Evolutionary conservation across 1,140 invertebrate genomes (phyloP).

Genomic region (Dreissena polymorpha): DNA sequence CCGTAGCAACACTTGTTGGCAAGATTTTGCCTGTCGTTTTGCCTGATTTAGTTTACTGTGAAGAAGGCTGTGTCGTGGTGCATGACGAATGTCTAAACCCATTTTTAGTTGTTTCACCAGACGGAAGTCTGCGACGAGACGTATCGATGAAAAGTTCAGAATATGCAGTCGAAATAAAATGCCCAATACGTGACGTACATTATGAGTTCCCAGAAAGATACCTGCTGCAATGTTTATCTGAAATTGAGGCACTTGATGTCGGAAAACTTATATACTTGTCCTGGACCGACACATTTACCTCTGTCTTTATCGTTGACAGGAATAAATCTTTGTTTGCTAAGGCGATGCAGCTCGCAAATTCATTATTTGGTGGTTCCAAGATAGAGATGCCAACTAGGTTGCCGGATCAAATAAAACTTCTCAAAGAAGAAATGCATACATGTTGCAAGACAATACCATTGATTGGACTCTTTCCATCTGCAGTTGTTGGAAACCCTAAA

Average conservation of each 20-base stretch:
- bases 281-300: too few relatives aligned
- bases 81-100: too few relatives aligned
- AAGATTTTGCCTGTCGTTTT: conserved; percentile 35
- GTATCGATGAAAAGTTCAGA: background rate
- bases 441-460: too few relatives aligned
- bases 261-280: conserved; percentile 31
- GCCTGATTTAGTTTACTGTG: conserved; percentile 12
- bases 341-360: too few relatives aligned
- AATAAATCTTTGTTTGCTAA: too few relatives aligned
- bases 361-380: too few relatives aligned
- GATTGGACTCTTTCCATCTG: conserved; percentile 17
- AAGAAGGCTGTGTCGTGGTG: conserved; percentile 36
- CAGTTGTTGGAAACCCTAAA: too few relatives aligned
- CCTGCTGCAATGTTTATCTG: conserved; percentile 22
- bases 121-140: conserved; percentile 34
- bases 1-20: conserved; percentile 40
- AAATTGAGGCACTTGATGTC: conserved; percentile 41
- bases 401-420: too few relatives aligned
- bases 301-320: too few relatives aligned
- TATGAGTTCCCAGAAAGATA: conserved; percentile 3
- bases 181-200: conserved; percentile 18
- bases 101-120: conserved; percentile 38
- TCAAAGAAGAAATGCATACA: too few relatives aligned
- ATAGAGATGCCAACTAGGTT: too few relatives aligned
- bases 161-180: conserved; percentile 42